Conservation (phyloP, 2,888 invertebrate species). For the Drosophila flavopinicola region DNA sequence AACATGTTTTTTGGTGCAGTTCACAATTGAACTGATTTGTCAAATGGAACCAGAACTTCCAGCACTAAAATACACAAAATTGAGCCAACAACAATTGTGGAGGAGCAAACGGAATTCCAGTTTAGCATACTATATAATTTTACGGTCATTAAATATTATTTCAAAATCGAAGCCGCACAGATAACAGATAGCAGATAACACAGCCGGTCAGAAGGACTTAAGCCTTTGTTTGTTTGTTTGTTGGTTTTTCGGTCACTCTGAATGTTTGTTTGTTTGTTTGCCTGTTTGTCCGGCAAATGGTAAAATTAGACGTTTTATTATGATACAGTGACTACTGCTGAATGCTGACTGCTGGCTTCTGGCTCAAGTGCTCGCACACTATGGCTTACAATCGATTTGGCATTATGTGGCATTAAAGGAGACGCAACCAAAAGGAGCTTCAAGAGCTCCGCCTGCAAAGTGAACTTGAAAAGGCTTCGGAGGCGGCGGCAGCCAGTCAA, state of each 20-base stretch:
- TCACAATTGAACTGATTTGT: too few species aligned
- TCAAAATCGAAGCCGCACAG: slow-evolving; percentile 68
- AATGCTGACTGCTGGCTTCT: not conserved
- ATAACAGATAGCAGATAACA: too few species aligned
- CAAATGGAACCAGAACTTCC: not conserved
- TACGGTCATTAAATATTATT: slow-evolving; percentile 81
- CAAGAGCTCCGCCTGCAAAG: slow-evolving; percentile 60
- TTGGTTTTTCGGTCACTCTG: slow-evolving; percentile 9
- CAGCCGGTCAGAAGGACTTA: slow-evolving; percentile 29
- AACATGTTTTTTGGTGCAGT: not conserved
- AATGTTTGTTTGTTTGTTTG: slow-evolving; percentile 21
- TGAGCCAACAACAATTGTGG: slow-evolving; percentile 11
- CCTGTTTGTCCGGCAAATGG: slow-evolving; percentile 41
- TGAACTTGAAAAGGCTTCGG: slow-evolving; percentile 64
- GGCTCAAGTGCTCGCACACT: slow-evolving; percentile 23
- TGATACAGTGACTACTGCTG: slow-evolving; percentile 57
- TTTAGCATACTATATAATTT: slow-evolving; percentile 71
- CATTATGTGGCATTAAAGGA: slow-evolving; percentile 77
- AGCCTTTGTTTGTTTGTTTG: slow-evolving; percentile 52
- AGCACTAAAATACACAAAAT: not conserved
- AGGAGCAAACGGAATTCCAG: slow-evolving; percentile 43
- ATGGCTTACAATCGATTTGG: slow-evolving; percentile 79
- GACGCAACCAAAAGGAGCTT: slow-evolving; percentile 40
- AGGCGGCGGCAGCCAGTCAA: slow-evolving; percentile 48
- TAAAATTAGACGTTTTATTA: slow-evolving; percentile 75